phyloP scores from a whole-genome alignment of 2,888 invertebrate species.

The Ceramica pisi region DNA sequence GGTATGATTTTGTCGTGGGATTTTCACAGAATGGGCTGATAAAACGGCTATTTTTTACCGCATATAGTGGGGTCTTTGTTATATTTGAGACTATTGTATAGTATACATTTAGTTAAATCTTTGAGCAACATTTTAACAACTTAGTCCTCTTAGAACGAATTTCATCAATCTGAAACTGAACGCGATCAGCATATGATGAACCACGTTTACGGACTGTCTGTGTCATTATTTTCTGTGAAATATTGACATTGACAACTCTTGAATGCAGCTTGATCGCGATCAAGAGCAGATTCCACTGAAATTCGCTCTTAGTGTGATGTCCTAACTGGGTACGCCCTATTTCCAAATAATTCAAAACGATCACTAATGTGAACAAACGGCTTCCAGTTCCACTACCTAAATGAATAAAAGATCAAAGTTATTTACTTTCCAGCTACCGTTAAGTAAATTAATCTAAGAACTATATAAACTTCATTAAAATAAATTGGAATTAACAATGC shows the following conservation, averaged over 20 bases:
- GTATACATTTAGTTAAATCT: background rate
- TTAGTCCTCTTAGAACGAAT: no score
- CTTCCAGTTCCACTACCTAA: background rate
- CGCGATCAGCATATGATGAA: no score
- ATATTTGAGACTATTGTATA: background rate
- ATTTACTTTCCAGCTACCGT: background rate
- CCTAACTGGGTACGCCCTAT: no score
- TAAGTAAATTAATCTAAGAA: background rate
- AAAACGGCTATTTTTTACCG: constrained; percentile 1
- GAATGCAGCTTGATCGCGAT: no score
- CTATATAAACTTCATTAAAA: constrained; percentile 11
- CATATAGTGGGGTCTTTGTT: background rate
- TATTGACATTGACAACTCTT: no score
- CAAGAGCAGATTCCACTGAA: no score
- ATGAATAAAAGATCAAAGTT: background rate
- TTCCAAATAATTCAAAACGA: background rate
- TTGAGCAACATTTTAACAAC: no score
- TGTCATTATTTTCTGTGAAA: no score
- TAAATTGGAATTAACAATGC: constrained; percentile 52
- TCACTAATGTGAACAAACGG: background rate
- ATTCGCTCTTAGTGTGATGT: no score
- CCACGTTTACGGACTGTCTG: no score
- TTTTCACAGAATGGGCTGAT: background rate
- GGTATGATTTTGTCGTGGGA: constrained; percentile 24
- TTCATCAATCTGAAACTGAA: no score